Evolutionary conservation across 1,140 invertebrate species (phyloP), one percentile per base, ranked within the genome.

Genomic region (Cataglyphis hispanica): DNA sequence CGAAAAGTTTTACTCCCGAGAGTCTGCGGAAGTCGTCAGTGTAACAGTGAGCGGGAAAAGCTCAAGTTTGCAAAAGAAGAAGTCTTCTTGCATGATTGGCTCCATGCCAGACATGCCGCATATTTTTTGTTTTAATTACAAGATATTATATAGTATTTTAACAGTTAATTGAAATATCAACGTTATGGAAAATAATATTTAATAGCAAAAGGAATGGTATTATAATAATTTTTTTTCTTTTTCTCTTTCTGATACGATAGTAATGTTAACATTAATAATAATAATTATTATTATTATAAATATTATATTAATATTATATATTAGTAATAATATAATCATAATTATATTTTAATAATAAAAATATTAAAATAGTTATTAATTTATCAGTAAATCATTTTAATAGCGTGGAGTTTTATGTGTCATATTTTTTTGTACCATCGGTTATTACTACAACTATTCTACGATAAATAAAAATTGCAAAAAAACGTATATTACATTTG

Each of bases 131-230:
- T 19, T 19, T n/a, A n/a, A 50, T 50, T 50, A 50, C 16, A 86
- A 93, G 90, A 77, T 31, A 31, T 31, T 31, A 31, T 31, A 31
- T 91, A 93, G 87, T 92, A 91, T 91, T 87, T 76, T 4, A 77
- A 87, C 91, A 90, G 91, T 92, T 91, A 90, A 89, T 86, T 61
- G 19, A 50, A 53, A 91, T 75, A 91, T 91, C 88, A 89, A 91
- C 87, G 60, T 13, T 67, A 63, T 61, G 46, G 50, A 72, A 84
- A 88, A 86, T 63, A 72, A 76, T 50, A 50, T 84, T 88, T 84
- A 61, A 74, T 27, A 63, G 3, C 10, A 53, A 46, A 16, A 31
- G 10, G 1, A 50, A 31, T 0, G 25, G 5, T n/a, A 37, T 8
- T 34, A 0, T 50, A 64, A 22, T 34, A 34, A 25, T 56, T n/a